phyloP scores from a whole-genome alignment of 2,797 vertebrate genomes.

The Chaenodraco wilsoni region DNA sequence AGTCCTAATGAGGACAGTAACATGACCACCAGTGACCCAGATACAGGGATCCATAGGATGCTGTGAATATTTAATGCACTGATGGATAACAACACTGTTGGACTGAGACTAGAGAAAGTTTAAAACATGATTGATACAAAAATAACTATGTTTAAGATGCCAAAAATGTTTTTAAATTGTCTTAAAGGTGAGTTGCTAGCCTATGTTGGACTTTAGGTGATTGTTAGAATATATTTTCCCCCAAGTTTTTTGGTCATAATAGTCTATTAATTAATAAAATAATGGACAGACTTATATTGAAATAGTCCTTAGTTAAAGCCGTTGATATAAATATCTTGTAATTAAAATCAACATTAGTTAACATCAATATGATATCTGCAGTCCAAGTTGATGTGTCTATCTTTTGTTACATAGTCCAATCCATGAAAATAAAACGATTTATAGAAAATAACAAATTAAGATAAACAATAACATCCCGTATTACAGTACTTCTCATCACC shows the following conservation, averaged over 20 bases:
- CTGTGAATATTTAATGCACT: constrained; percentile 4
- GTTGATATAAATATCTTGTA: too few species aligned
- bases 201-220: background rate
- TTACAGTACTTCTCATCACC: background rate
- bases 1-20: constrained; percentile 36
- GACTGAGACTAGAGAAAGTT: background rate
- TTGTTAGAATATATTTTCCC: background rate
- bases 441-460: background rate
- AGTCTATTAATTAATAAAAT: background rate
- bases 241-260: background rate
- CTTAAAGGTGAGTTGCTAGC: too few species aligned
- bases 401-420: background rate
- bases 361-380: background rate
- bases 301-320: too few species aligned
- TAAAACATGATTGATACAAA: background rate
- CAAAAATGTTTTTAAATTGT: background rate
- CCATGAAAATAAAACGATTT: background rate
- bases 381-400: background rate
- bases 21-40: constrained; percentile 48
- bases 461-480: background rate
- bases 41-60: constrained; percentile 20
- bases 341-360: background rate
- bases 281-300: too few species aligned
- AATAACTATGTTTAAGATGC: background rate
- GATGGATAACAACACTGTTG: background rate